phyloP scores from a whole-genome alignment of 2,888 invertebrate species.

The Megalurothrips usitatus region DNA sequence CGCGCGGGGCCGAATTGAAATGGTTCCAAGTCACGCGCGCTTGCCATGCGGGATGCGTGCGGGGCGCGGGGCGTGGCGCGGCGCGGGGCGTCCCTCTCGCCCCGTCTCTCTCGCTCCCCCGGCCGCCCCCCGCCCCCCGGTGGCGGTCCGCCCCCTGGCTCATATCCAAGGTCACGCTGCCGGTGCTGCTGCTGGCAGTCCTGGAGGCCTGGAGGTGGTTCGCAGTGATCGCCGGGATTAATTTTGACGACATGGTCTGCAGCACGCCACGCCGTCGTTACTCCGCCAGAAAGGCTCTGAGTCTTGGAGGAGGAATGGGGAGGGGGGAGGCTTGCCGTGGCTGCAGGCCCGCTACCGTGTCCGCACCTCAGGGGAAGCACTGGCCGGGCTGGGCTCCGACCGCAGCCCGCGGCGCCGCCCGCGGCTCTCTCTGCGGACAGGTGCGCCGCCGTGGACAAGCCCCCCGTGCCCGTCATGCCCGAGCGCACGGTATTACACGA shows the following conservation, averaged over 20 bases:
- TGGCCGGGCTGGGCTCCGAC: background rate
- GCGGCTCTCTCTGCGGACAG: background rate
- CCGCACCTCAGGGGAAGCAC: too few relatives aligned
- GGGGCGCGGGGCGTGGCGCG: too few relatives aligned
- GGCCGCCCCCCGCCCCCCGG: too few relatives aligned
- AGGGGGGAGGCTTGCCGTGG: background rate
- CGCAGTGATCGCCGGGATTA: background rate
- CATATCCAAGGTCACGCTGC: too few relatives aligned
- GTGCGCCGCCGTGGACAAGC: background rate
- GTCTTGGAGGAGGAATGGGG: background rate
- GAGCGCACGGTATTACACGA: background rate
- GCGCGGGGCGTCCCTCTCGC: background rate
- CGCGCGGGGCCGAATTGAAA: background rate
- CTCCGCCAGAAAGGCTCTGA: background rate
- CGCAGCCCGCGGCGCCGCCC: background rate
- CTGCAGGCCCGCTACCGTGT: background rate
- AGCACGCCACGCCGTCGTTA: background rate
- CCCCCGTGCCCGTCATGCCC: background rate
- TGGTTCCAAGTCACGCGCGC: constrained; percentile 1
- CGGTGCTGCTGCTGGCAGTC: too few relatives aligned
- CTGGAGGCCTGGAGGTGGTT: too few relatives aligned
- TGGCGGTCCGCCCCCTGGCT: too few relatives aligned
- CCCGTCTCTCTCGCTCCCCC: too few relatives aligned
- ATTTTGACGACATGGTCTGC: constrained; percentile 1
- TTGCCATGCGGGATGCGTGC: too few relatives aligned